Evolutionary conservation across 2,888 invertebrate species (phyloP).

Genomic region (Acronicta psi): DNA sequence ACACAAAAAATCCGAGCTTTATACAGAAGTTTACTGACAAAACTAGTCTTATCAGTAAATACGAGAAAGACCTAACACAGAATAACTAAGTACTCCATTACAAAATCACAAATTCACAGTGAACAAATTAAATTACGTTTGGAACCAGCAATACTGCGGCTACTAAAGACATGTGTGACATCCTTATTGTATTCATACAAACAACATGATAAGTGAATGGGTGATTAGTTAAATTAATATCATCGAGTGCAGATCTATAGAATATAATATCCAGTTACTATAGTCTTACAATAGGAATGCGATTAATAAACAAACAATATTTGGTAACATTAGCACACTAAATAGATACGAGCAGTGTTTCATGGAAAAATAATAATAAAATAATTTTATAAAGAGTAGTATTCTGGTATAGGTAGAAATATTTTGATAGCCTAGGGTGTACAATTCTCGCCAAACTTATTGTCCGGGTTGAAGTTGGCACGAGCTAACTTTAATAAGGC

Average conservation of each 20-base stretch:
- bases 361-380: too few species aligned
- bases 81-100: too few species aligned
- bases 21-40: too few species aligned
- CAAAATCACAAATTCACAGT: constrained; percentile 19
- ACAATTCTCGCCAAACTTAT: too few species aligned
- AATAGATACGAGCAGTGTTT: constrained; percentile 14
- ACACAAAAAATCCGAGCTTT: too few species aligned
- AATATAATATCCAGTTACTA: constrained; percentile 25
- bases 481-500: too few species aligned
- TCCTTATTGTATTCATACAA: constrained; percentile 3
- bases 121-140: constrained; percentile 13
- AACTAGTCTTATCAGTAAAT: too few species aligned
- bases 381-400: too few species aligned
- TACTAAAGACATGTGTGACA: constrained; percentile 16
- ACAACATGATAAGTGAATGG: constrained; percentile 3
- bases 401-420: too few species aligned
- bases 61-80: too few species aligned
- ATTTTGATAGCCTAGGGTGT: too few species aligned
- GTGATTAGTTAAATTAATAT: constrained; percentile 22
- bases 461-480: too few species aligned
- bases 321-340: constrained; percentile 45
- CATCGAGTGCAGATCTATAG: constrained; percentile 36
- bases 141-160: constrained; percentile 9
- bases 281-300: constrained; percentile 41
- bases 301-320: constrained; percentile 42